Conservation (phyloP, 2,797 vertebrate species). For the Thaleichthys pacificus region DNA sequence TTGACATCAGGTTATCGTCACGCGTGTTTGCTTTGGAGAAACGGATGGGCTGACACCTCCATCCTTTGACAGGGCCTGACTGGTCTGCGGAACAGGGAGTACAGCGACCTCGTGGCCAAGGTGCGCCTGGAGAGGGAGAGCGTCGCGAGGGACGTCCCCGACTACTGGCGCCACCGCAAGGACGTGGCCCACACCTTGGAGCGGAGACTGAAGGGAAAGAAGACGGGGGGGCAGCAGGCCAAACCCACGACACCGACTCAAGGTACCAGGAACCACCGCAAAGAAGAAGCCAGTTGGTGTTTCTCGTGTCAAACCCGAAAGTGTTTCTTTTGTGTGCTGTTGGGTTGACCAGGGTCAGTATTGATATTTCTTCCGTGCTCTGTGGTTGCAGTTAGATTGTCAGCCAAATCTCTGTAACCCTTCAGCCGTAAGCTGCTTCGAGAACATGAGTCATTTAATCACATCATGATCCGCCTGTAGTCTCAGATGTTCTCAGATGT, state of each 20-base stretch:
- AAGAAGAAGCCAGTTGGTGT: too few relatives aligned
- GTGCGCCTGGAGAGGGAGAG: conserved; percentile 51
- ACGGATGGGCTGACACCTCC: background rate
- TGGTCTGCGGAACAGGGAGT: conserved; percentile 55
- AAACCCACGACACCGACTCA: conserved; percentile 53
- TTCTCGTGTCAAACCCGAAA: background rate
- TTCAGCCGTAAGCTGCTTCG: conserved; percentile 1
- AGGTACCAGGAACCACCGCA: conserved; percentile 47
- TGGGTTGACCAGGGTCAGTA: background rate
- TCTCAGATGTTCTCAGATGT: background rate
- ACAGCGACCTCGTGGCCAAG: conserved; percentile 50
- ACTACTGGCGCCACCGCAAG: conserved; percentile 60
- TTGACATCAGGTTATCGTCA: too few relatives aligned
- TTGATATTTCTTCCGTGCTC: background rate
- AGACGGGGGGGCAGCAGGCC: conserved; percentile 39
- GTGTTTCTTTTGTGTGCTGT: background rate
- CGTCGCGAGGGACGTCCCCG: conserved; percentile 41
- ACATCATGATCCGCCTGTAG: conserved; percentile 12
- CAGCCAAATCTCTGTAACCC: conserved; percentile 21
- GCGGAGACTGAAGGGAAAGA: conserved; percentile 44
- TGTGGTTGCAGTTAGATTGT: background rate
- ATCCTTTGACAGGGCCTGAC: conserved; percentile 53
- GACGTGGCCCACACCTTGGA: conserved; percentile 50
- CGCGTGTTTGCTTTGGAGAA: too few relatives aligned
- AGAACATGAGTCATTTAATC: conserved; percentile 1